These are phyloP conservation scores for Penaeus indicus DNA, from an alignment of 1,140 invertebrate genomes.

Conservation along the genomic window DNA sequence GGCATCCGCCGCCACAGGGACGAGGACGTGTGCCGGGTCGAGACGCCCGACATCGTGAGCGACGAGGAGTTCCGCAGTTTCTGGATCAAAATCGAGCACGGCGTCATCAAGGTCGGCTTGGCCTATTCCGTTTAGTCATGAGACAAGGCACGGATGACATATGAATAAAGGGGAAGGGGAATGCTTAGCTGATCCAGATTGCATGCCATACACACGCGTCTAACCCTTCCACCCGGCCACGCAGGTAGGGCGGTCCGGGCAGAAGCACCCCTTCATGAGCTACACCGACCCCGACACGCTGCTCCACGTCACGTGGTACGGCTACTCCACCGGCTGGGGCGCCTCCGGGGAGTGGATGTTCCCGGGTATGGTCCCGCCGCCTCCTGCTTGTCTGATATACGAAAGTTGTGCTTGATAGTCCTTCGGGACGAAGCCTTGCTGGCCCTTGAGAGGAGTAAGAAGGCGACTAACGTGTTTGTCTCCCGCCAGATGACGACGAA, in stretches of 20 bases:
- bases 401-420: background rate
- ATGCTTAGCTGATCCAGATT: too few relatives aligned
- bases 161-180: too few relatives aligned
- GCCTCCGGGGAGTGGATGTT: constrained; percentile 65
- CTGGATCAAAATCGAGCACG: constrained; percentile 64
- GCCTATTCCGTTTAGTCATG: too few relatives aligned
- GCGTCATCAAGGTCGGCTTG: constrained; percentile 56
- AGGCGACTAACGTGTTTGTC: constrained; percentile 3
- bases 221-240: too few relatives aligned
- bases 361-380: constrained; percentile 45
- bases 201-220: too few relatives aligned
- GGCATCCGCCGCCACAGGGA: constrained; percentile 54
- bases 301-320: constrained; percentile 57
- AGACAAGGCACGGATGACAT: too few relatives aligned
- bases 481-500: constrained; percentile 59
- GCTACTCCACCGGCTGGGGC: constrained; percentile 63
- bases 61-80: constrained; percentile 57
- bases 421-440: background rate
- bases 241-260: constrained; percentile 55
- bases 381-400: background rate
- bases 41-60: constrained; percentile 63
- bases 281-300: constrained; percentile 59
- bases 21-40: constrained; percentile 57
- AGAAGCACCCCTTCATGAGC: constrained; percentile 58
- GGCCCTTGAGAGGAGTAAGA: background rate